Conservation (phyloP, 2,888 invertebrate species). For the Ditula angustiorana region DNA sequence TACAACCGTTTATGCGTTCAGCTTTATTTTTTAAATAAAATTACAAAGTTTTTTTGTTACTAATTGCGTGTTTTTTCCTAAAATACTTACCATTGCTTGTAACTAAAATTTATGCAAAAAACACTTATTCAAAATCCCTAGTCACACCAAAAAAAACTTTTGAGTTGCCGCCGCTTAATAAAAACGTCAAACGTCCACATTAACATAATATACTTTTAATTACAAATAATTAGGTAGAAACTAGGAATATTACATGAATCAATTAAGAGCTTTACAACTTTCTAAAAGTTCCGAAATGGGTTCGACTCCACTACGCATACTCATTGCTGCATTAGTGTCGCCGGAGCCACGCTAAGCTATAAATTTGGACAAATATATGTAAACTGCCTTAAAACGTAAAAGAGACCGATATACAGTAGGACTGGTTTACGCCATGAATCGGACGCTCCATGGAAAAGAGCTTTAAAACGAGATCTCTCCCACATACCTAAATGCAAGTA, state of each 20-base stretch:
- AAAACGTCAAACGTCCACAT: constrained; percentile 20
- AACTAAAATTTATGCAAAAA: too few species aligned
- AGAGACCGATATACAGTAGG: constrained; percentile 21
- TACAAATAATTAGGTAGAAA: constrained; percentile 26
- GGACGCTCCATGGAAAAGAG: too few species aligned
- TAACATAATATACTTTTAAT: constrained; percentile 21
- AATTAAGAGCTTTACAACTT: constrained; percentile 31
- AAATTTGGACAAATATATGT: constrained; percentile 51
- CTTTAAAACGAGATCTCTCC: too few species aligned
- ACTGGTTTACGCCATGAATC: neutral
- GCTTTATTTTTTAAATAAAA: too few species aligned
- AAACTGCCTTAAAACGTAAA: constrained; percentile 49
- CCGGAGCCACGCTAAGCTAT: constrained; percentile 11
- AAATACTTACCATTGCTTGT: too few species aligned
- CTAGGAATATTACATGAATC: constrained; percentile 21
- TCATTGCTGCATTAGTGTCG: constrained; percentile 47
- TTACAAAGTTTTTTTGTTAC: too few species aligned
- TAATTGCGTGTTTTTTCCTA: too few species aligned
- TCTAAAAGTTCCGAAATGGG: constrained; percentile 36
- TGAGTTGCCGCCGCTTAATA: neutral
- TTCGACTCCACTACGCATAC: constrained; percentile 56
- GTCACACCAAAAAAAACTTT: neutral
- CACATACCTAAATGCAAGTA: too few species aligned
- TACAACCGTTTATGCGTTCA: too few species aligned
- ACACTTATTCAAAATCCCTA: too few species aligned